These are phyloP conservation scores for Gnatocerus cornutus DNA, from an alignment of 2,888 invertebrate genomes.

Conservation along the genomic window DNA sequence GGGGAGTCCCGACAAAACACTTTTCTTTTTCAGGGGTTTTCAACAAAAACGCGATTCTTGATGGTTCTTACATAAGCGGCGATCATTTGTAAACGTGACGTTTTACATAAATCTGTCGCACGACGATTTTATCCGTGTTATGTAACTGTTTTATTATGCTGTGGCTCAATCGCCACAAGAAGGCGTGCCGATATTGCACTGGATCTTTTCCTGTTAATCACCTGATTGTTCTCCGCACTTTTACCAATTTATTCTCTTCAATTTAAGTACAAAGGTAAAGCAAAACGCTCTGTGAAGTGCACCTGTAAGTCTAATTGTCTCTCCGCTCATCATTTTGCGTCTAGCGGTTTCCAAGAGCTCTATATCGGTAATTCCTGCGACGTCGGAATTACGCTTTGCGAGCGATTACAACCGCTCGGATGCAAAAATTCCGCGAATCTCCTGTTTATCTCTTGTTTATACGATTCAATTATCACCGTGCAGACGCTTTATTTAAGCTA, in stretches of 20 bases:
- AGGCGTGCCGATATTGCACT: constrained; percentile 1
- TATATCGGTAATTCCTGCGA: neutral
- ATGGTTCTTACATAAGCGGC: neutral
- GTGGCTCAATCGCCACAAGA: neutral
- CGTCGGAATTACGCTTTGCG: neutral
- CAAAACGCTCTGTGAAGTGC: no score
- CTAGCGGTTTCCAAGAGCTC: no score
- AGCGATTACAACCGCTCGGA: neutral
- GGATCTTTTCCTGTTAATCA: neutral
- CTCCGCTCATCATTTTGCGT: no score
- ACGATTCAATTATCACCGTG: constrained; percentile 17
- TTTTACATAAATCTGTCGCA: constrained; percentile 26
- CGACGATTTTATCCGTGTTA: constrained; percentile 15
- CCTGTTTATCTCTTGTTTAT: constrained; percentile 15
- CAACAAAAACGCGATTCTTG: neutral
- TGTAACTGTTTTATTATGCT: neutral
- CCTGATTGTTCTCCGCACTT: no score
- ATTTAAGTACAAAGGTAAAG: no score
- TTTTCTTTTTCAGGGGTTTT: constrained; percentile 3
- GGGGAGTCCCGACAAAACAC: constrained; percentile 16
- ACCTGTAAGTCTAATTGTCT: no score
- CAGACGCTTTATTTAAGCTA: constrained; percentile 17
- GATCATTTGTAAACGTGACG: constrained; percentile 14
- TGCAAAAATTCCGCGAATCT: constrained; percentile 1
- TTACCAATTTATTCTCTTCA: no score